Evolutionary conservation across 2,797 vertebrate genomes (phyloP).

Genomic region (Phrynocephalus forsythii): DNA sequence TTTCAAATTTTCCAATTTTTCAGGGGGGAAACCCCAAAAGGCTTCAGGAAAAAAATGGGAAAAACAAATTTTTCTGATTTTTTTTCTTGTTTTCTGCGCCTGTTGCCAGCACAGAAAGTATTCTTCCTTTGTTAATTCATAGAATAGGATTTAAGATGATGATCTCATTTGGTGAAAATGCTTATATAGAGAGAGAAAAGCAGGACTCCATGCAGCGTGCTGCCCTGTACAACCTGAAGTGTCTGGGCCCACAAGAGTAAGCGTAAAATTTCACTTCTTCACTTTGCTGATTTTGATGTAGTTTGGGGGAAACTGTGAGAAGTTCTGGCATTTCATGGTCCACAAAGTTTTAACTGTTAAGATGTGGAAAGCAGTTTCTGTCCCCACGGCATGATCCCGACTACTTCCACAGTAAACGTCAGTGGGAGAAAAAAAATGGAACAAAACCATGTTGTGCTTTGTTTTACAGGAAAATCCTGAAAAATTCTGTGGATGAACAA

Average conservation of each 20-base stretch:
- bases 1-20: too few relatives aligned
- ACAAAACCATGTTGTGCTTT: slow-evolving; percentile 48
- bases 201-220: background rate
- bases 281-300: background rate
- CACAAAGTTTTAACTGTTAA: background rate
- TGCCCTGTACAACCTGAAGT: background rate
- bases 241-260: background rate
- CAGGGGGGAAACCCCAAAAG: too few relatives aligned
- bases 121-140: background rate
- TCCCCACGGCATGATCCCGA: background rate
- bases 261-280: background rate
- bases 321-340: background rate
- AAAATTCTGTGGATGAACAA: background rate
- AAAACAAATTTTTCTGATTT: too few relatives aligned
- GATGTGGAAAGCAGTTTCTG: background rate
- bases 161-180: background rate
- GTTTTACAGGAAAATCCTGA: slow-evolving; percentile 65
- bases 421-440: background rate
- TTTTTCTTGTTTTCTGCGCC: too few relatives aligned
- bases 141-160: background rate
- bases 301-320: background rate
- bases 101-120: background rate
- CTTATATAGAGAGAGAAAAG: background rate
- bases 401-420: too few relatives aligned
- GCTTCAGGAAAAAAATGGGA: too few relatives aligned